These are phyloP conservation scores for Paraplagusia blochii DNA, from an alignment of 2,113 vertebrate genomes.

Conservation along the genomic window DNA sequence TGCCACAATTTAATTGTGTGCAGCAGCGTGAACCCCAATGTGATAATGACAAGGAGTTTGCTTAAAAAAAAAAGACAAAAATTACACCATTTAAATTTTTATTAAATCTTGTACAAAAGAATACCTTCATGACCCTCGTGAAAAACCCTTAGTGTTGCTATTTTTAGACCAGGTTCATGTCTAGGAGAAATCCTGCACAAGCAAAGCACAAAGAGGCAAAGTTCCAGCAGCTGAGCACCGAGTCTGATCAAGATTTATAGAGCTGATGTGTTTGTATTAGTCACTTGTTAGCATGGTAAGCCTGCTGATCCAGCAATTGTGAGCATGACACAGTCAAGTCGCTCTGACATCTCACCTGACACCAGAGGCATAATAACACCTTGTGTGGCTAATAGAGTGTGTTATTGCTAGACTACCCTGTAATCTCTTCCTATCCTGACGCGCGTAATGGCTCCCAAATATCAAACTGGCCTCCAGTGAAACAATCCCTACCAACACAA, in stretches of 20 bases:
- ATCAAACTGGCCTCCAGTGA: constrained; percentile 63
- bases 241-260: constrained; percentile 6
- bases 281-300: constrained; percentile 36
- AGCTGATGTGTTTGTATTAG: constrained; percentile 38
- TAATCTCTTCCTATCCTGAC: constrained; percentile 71
- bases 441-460: constrained; percentile 60
- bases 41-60: too few species aligned
- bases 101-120: not conserved
- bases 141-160: not conserved
- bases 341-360: constrained; percentile 68
- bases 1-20: too few species aligned
- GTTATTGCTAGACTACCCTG: constrained; percentile 68
- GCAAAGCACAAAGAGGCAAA: constrained; percentile 3
- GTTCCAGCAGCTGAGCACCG: constrained; percentile 1
- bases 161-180: not conserved
- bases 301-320: constrained; percentile 60
- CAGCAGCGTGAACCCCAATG: too few species aligned
- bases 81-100: too few species aligned
- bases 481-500: constrained; percentile 45
- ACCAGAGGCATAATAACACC: constrained; percentile 73
- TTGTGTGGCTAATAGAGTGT: constrained; percentile 68
- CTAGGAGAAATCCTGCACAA: not conserved
- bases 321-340: constrained; percentile 48
- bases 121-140: too few species aligned
- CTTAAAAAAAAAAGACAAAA: too few species aligned